These are phyloP conservation scores for Xylocopa sonorina DNA, from an alignment of 1,140 invertebrate genomes.

Conservation along the genomic window DNA sequence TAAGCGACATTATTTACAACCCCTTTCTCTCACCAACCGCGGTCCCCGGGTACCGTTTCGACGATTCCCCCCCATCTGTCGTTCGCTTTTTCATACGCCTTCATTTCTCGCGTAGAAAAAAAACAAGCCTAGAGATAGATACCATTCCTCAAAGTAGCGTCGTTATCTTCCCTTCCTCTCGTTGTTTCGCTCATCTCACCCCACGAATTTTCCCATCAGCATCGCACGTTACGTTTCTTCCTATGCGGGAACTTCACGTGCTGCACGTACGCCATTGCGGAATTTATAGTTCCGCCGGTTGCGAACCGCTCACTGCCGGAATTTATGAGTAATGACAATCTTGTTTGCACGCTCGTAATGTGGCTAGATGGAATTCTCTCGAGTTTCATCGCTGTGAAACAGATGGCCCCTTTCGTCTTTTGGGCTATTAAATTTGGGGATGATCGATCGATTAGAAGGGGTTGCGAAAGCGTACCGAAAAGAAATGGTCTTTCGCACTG, in stretches of 20 bases:
- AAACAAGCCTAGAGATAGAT: background rate
- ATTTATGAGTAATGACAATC: constrained; percentile 10
- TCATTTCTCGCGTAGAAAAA: background rate
- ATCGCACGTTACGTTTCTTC: constrained; percentile 9
- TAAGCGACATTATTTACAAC: constrained; percentile 44
- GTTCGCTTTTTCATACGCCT: constrained; percentile 29
- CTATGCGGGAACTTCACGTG: background rate
- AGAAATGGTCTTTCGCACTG: no score
- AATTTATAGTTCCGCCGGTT: constrained; percentile 24
- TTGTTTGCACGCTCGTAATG: background rate
- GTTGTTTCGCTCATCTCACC: constrained; percentile 5
- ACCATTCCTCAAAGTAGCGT: constrained; percentile 30
- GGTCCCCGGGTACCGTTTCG: constrained; percentile 18
- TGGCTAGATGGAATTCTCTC: no score
- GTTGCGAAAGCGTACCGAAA: background rate
- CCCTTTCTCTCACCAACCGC: constrained; percentile 9
- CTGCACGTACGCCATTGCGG: background rate
- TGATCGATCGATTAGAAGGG: background rate
- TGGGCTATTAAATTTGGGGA: background rate
- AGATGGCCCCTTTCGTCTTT: background rate
- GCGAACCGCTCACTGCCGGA: background rate
- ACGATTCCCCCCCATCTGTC: constrained; percentile 42
- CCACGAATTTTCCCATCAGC: constrained; percentile 16
- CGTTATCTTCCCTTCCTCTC: background rate
- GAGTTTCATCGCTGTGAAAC: background rate